These are phyloP conservation scores for Phataginus tetradactyla DNA, from an alignment of 2,797 vertebrate genomes.

Conservation along the genomic window DNA sequence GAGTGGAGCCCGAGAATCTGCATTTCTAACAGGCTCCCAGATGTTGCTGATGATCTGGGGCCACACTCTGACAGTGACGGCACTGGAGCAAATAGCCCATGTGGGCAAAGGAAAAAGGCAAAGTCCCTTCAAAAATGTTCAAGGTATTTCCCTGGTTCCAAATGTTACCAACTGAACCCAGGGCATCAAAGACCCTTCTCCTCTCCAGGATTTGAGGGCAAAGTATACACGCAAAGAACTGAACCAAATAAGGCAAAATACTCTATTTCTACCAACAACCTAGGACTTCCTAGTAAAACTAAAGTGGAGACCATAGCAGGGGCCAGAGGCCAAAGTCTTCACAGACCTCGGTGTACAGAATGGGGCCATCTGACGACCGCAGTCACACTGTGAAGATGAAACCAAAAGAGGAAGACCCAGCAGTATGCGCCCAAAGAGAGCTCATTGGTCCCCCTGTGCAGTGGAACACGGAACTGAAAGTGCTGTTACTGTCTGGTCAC, in stretches of 20 bases:
- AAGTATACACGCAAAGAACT: background rate
- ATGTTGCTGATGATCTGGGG: rapidly evolving
- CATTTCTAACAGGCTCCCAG: background rate
- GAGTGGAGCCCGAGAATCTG: background rate
- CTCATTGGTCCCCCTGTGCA: background rate
- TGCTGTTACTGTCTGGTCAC: background rate
- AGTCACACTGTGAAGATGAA: background rate
- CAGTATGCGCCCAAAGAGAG: background rate
- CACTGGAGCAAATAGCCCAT: background rate
- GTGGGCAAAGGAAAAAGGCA: background rate
- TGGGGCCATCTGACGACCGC: background rate
- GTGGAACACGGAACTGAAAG: background rate
- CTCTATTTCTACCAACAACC: no score
- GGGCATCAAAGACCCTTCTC: background rate
- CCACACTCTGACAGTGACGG: background rate
- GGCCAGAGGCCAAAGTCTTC: background rate
- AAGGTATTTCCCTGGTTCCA: background rate
- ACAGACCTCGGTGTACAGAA: no score
- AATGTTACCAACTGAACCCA: background rate
- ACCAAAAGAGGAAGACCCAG: background rate
- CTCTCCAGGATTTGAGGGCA: background rate
- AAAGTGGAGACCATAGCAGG: background rate
- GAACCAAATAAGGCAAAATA: background rate
- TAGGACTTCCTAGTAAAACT: background rate
- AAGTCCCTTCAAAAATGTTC: background rate